Percentiles rank a stretch among this genome's conserved stretches.
These are phyloP conservation scores for Amiota communis DNA, from an alignment of 2,888 invertebrate species.

Conservation along the genomic window DNA sequence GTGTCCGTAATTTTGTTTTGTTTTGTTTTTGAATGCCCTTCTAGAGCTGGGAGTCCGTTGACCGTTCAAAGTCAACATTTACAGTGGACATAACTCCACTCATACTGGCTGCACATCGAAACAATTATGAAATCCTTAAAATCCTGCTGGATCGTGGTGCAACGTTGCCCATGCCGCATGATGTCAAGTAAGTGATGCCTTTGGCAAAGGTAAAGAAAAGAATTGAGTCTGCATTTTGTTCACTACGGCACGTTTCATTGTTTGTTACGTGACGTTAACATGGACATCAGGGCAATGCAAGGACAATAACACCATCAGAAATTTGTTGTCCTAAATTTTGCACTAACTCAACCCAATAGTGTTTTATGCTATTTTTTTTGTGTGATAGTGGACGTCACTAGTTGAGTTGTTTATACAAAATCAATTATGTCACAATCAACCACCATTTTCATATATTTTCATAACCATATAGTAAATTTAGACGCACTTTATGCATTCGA, in stretches of 20 bases:
- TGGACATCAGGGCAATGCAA: slow-evolving; percentile 1
- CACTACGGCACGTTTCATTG: slow-evolving; percentile 47
- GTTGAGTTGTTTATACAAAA: background rate
- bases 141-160: slow-evolving; percentile 94
- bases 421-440: slow-evolving; percentile 3
- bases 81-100: slow-evolving; percentile 96
- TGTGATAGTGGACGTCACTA: background rate
- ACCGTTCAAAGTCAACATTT: slow-evolving; percentile 86
- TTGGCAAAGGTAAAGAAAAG: background rate
- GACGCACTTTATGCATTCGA: background rate
- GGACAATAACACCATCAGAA: background rate
- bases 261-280: slow-evolving; percentile 48
- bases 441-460: too few species aligned
- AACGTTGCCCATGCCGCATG: slow-evolving; percentile 91
- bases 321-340: background rate
- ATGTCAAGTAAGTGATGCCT: slow-evolving; percentile 82
- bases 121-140: slow-evolving; percentile 98
- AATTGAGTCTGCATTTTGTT: slow-evolving; percentile 22
- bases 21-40: slow-evolving; percentile 35
- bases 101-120: slow-evolving; percentile 94
- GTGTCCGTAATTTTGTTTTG: too few species aligned
- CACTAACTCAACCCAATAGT: background rate
- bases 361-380: background rate
- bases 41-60: slow-evolving; percentile 90
- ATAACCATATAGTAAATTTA: too few species aligned